phyloP scores from a whole-genome alignment of 2,797 vertebrate species.

The Tapirus indicus region DNA sequence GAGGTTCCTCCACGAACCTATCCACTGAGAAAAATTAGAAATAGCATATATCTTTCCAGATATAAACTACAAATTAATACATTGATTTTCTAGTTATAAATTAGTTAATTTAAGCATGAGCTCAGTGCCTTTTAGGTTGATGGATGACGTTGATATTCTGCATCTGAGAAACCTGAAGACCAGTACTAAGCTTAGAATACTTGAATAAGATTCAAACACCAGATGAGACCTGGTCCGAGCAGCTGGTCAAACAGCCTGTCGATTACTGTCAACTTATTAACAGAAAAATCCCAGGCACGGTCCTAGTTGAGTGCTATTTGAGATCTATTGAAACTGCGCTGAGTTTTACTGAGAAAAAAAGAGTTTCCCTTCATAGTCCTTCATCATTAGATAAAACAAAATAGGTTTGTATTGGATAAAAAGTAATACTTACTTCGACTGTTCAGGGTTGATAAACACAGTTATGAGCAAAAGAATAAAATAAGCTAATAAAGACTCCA shows the following conservation, averaged over 20 bases:
- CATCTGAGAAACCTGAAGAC: background rate
- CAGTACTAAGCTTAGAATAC: background rate
- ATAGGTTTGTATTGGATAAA: background rate
- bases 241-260: slow-evolving; percentile 15
- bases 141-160: background rate
- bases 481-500: background rate
- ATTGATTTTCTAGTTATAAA: slow-evolving; percentile 5
- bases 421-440: background rate
- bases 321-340: slow-evolving; percentile 23
- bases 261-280: slow-evolving; percentile 56
- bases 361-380: background rate
- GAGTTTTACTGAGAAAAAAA: background rate
- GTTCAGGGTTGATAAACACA: background rate
- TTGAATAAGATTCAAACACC: slow-evolving; percentile 48
- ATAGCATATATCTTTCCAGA: background rate
- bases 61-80: background rate
- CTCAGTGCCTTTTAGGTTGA: background rate
- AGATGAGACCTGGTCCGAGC: background rate
- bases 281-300: background rate
- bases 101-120: slow-evolving; percentile 36
- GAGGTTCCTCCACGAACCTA: background rate
- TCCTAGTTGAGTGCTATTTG: background rate
- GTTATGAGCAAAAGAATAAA: background rate
- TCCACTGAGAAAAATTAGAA: background rate
- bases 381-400: slow-evolving; percentile 22